Conservation (phyloP, 1,140 invertebrate species). For the Leptopilina boulardi region DNA sequence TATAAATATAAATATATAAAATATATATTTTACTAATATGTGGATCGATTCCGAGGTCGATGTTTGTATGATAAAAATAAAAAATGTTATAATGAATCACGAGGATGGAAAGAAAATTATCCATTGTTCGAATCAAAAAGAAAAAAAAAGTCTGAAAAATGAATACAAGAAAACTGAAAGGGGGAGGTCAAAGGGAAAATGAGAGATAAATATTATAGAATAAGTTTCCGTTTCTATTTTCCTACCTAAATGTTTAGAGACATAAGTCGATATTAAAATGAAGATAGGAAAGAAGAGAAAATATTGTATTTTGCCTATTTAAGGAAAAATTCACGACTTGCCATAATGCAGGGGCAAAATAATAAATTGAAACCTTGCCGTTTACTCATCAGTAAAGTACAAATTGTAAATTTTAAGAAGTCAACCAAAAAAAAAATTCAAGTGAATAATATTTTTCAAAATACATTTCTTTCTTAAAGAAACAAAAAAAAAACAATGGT, state of each 20-base stretch:
- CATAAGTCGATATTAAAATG: neutral
- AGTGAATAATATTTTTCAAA: neutral
- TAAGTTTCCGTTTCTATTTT: slow-evolving; percentile 21
- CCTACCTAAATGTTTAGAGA: slow-evolving; percentile 8
- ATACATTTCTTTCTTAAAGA: neutral
- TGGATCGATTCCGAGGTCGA: slow-evolving; percentile 6
- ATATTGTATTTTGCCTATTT: slow-evolving; percentile 14
- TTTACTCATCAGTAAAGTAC: slow-evolving; percentile 6
- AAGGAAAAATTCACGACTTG: slow-evolving; percentile 6
- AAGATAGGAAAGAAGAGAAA: neutral
- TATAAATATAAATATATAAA: slow-evolving; percentile 31
- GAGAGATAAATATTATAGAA: slow-evolving; percentile 15
- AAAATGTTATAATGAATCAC: slow-evolving; percentile 27
- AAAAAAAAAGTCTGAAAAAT: slow-evolving; percentile 38
- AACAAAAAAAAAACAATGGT: neutral
- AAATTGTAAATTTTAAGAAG: slow-evolving; percentile 22
- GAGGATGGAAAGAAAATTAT: slow-evolving; percentile 18
- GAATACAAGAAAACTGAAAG: neutral
- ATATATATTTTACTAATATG: slow-evolving; percentile 38
- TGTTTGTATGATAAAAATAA: neutral
- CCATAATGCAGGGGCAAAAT: slow-evolving; percentile 15
- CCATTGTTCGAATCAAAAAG: slow-evolving; percentile 20
- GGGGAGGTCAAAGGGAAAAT: slow-evolving; percentile 25
- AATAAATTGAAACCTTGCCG: neutral
- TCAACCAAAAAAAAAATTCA: neutral